Percentiles rank a stretch among this genome's conserved stretches.
phyloP scores from a whole-genome alignment of 2,113 vertebrate genomes.

The Phocoena sinus region DNA sequence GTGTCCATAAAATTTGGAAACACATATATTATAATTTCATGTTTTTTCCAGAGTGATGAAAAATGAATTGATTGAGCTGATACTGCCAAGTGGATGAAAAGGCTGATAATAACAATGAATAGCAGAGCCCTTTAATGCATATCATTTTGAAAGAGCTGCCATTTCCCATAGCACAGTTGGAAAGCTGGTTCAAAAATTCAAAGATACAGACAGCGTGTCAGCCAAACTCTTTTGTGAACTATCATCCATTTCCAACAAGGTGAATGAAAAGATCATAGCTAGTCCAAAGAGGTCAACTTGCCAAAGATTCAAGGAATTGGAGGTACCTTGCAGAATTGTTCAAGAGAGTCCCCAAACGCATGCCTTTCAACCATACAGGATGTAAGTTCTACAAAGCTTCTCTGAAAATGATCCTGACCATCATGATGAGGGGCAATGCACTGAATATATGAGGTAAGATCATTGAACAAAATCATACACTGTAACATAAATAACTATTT shows the following conservation, averaged over 20 bases:
- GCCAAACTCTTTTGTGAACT: not conserved
- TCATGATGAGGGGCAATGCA: not conserved
- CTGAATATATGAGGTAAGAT: not conserved
- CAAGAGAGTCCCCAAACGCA: not conserved
- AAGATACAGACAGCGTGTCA: not conserved
- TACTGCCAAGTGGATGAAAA: not conserved
- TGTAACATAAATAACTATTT: not conserved
- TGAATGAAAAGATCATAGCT: not conserved
- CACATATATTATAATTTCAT: not conserved
- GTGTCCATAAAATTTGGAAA: not conserved
- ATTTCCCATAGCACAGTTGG: not conserved
- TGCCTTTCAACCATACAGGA: not conserved
- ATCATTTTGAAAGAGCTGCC: not conserved
- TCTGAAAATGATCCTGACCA: not conserved
- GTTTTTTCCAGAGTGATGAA: not conserved
- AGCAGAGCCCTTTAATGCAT: not conserved
- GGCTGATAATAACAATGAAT: not conserved
- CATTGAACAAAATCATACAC: not conserved
- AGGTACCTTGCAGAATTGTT: not conserved
- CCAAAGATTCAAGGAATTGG: not conserved
- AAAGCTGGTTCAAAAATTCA: not conserved
- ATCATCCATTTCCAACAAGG: not conserved
- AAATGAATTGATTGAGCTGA: not conserved
- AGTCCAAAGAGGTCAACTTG: not conserved
- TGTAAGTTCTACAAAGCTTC: not conserved